Base-by-base conservation (phyloP, 2,888 invertebrate species). In the Agrotis segetum region DNA sequence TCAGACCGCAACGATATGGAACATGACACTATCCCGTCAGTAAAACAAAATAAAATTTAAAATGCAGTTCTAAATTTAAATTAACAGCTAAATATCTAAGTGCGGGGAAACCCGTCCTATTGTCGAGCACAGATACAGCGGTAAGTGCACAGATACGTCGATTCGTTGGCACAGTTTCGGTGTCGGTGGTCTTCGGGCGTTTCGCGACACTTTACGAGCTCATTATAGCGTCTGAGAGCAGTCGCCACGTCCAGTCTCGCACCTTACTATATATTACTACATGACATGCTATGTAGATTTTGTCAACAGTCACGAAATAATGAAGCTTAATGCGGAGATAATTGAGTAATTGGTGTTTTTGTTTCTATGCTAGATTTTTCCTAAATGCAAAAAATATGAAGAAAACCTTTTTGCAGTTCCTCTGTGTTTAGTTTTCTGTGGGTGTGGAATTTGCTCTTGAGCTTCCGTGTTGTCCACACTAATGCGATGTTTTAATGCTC, bases 191-290 rank as follows among this genome's bases (percentile, higher is more conserved):
- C 83, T 82, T 67, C 73, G 74, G 67, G 62, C 67, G 76, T 78
- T 75, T 64, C 79, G 76, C 66, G 85, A 85, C 85, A 83, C 65
- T 86, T 88, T 85, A 88, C 81, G 84, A 85, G 74, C 80, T 85
- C 85, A 82, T 87, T 87, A 88, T 78, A 71, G 70, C 74, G 87
- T 88, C 88, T 88, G 80, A 67, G 69, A 68, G 61, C 61, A 50
- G 81, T 78, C 78, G 67, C 66, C 72, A 56, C 74, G 58, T 44
- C 64, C 58, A 71, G 69, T 83, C 78, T 70, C 70, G 63, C 84
- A 73, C 76, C 69, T 82, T 76, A 75, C 82, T 82, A 84, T 84
- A 84, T 84, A 74, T 79, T 81, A 81, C 78, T 78, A 72, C 68
- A 84, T 74, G 71, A 63, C 71, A 56, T 66, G 64, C 61, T 53